A percentile compares a stretch with the other conserved stretches of the same genome.
Evolutionary conservation across 2,113 vertebrate genomes (phyloP).

Genomic region (Zonotrichia leucophrys): DNA sequence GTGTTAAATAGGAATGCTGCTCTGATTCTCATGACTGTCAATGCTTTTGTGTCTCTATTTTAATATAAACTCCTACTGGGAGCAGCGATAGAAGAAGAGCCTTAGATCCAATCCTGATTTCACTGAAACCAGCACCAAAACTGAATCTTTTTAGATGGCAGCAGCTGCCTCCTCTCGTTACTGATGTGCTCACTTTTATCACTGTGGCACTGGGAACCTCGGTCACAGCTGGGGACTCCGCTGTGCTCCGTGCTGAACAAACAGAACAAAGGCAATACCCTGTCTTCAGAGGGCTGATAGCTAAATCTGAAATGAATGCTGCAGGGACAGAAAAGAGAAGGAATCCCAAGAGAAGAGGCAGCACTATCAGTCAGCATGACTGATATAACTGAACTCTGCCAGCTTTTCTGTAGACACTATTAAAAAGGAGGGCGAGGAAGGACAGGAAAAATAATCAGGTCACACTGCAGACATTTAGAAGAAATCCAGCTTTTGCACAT

Average conservation of each 20-base stretch:
- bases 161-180: conserved; percentile 54
- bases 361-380: conserved; percentile 54
- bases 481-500: not conserved
- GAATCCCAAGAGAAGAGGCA: conserved; percentile 61
- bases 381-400: conserved; percentile 41
- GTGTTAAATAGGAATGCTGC: not conserved
- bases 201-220: conserved; percentile 39
- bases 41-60: conserved; percentile 23
- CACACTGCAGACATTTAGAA: conserved; percentile 42
- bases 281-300: conserved; percentile 54
- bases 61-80: conserved; percentile 1
- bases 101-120: conserved; percentile 13
- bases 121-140: conserved; percentile 35
- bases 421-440: conserved; percentile 53
- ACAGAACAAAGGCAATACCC: conserved; percentile 64
- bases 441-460: conserved; percentile 60
- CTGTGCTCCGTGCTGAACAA: conserved; percentile 36
- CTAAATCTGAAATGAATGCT: conserved; percentile 60
- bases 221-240: conserved; percentile 59
- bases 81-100: not conserved
- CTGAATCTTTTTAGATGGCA: not conserved
- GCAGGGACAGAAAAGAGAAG: conserved; percentile 51
- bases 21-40: not conserved
- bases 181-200: conserved; percentile 59
- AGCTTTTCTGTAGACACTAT: conserved; percentile 45